These are phyloP conservation scores for Laticauda colubrina DNA, from an alignment of 2,113 vertebrate species.

Conservation along the genomic window DNA sequence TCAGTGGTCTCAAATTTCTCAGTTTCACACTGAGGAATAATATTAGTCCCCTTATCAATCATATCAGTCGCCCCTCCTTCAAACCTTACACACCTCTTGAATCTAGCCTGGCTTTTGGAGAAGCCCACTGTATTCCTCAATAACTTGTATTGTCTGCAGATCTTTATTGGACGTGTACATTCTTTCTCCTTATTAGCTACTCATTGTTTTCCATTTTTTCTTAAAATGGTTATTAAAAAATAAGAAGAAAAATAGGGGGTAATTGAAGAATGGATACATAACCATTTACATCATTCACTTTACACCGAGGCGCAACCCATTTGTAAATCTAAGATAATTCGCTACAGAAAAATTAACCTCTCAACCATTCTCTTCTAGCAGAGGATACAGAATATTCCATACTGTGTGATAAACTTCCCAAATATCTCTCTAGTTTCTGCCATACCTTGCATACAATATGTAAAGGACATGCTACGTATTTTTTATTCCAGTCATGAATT, in stretches of 20 bases:
- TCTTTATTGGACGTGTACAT: not conserved
- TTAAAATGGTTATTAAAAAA: not conserved
- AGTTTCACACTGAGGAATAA: not conserved
- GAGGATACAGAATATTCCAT: not conserved
- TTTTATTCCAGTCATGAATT: not conserved
- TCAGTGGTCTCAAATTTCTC: not conserved
- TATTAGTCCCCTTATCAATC: not conserved
- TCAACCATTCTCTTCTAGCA: not conserved
- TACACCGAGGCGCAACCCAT: not conserved
- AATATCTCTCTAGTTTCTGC: not conserved
- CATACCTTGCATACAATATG: not conserved
- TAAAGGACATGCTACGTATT: not conserved
- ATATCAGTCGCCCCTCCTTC: not conserved
- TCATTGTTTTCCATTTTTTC: not conserved
- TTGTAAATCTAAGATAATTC: not conserved
- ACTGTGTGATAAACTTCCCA: not conserved
- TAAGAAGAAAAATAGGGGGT: not conserved
- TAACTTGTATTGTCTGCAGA: not conserved
- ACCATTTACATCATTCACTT: not conserved
- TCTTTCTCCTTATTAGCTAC: not conserved
- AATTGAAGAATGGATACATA: no score
- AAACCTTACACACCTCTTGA: not conserved
- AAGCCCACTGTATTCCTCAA: not conserved
- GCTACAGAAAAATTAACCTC: not conserved
- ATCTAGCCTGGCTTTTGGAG: not conserved